Conservation (phyloP, 2,113 vertebrate species). For the Sinosuthora webbiana region DNA sequence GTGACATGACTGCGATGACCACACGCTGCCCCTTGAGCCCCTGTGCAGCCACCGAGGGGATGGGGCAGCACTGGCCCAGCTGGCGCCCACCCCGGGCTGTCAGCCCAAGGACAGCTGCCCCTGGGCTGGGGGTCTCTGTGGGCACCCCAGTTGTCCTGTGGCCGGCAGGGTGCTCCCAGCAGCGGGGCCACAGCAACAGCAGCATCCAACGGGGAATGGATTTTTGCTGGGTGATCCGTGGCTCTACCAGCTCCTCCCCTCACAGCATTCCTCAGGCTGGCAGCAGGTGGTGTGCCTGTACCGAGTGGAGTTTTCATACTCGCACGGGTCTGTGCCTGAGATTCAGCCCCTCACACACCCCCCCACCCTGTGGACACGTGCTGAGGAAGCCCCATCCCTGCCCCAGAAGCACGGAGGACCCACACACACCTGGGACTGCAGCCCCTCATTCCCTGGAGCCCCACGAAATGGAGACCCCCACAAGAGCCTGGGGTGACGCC, state of each 20-base stretch:
- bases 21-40: fast-evolving
- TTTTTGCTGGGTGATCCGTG: not conserved
- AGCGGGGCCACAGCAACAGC: not conserved
- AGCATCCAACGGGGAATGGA: not conserved
- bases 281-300: not conserved
- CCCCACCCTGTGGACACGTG: fast-evolving
- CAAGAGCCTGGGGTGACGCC: not conserved
- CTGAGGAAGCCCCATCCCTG: not conserved
- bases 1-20: fast-evolving
- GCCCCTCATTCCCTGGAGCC: not conserved
- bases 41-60: fast-evolving
- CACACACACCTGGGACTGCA: not conserved
- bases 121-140: not conserved
- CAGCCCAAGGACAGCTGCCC: not conserved
- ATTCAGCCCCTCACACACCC: not conserved
- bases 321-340: fast-evolving
- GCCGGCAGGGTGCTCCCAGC: not conserved
- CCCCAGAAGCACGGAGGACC: not conserved
- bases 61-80: fast-evolving
- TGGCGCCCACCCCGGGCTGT: fast-evolving
- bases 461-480: not conserved
- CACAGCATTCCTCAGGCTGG: not conserved
- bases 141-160: not conserved
- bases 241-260: not conserved
- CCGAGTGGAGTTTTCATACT: not conserved